Percentiles rank a stretch among this genome's conserved stretches.
Evolutionary conservation across 2,888 invertebrate species (phyloP).

Genomic region (Folsomia manolachei): DNA sequence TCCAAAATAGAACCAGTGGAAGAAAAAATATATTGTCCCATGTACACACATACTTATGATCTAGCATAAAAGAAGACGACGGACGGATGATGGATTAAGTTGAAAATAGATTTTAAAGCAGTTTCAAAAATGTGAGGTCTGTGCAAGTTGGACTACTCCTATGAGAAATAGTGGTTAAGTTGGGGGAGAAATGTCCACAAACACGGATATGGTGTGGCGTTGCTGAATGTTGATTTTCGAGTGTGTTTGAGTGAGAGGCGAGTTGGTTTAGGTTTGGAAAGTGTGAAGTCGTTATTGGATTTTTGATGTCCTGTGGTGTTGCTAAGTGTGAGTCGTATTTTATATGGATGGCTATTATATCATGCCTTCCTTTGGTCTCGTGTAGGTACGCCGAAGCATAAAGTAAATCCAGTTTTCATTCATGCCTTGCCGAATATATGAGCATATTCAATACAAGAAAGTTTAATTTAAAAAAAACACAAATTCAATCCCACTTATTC

Average conservation of each 20-base stretch:
- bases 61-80: no score
- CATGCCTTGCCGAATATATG: no score
- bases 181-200: background rate
- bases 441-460: no score
- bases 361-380: background rate
- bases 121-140: background rate
- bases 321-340: background rate
- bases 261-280: slow-evolving; percentile 3
- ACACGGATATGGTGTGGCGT: background rate
- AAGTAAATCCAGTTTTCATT: background rate
- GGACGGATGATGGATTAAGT: background rate
- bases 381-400: background rate
- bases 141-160: background rate
- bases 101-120: background rate
- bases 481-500: no score
- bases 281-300: slow-evolving; percentile 21
- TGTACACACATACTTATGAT: no score
- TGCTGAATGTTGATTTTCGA: background rate
- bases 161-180: background rate
- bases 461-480: no score
- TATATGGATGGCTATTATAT: background rate
- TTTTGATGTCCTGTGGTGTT: slow-evolving; percentile 15
- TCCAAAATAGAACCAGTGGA: no score
- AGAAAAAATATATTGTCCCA: no score
- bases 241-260: background rate